phyloP scores from a whole-genome alignment of 2,797 vertebrate species.

The Neopelma chrysocephalum region DNA sequence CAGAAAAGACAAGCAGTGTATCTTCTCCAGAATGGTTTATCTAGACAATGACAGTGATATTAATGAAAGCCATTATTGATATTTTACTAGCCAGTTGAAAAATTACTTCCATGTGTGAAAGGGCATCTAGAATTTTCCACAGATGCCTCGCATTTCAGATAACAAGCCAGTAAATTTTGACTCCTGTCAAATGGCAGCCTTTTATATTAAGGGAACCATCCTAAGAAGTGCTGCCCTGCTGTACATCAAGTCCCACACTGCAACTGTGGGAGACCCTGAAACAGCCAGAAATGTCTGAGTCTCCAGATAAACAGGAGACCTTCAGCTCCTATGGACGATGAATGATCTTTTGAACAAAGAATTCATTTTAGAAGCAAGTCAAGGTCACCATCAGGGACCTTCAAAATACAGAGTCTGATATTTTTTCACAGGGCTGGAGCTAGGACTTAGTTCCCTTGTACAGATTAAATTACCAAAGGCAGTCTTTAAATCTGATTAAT shows the following conservation, averaged over 20 bases:
- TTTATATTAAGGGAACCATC: background rate
- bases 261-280: slow-evolving; percentile 19
- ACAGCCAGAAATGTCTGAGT: background rate
- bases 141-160: background rate
- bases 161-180: slow-evolving; percentile 43
- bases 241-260: background rate
- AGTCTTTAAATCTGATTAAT: slow-evolving; percentile 58
- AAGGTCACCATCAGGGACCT: slow-evolving; percentile 27
- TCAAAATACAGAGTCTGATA: background rate
- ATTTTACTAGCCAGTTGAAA: background rate
- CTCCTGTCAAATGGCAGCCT: slow-evolving; percentile 22
- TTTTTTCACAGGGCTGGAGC: slow-evolving; percentile 3
- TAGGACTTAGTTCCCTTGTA: background rate
- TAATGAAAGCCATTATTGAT: slow-evolving; percentile 9
- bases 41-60: background rate
- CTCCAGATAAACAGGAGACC: background rate
- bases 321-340: background rate
- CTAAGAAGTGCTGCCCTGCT: background rate
- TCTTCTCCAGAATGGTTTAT: background rate
- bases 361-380: slow-evolving; percentile 45
- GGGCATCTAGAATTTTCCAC: slow-evolving; percentile 28
- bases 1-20: background rate
- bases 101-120: background rate
- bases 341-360: slow-evolving; percentile 42
- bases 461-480: slow-evolving; percentile 40